A percentile compares a stretch with the other conserved stretches of the same genome.
phyloP scores from a whole-genome alignment of 2,113 vertebrate species.

The Speoplatyrhinus poulsoni region DNA sequence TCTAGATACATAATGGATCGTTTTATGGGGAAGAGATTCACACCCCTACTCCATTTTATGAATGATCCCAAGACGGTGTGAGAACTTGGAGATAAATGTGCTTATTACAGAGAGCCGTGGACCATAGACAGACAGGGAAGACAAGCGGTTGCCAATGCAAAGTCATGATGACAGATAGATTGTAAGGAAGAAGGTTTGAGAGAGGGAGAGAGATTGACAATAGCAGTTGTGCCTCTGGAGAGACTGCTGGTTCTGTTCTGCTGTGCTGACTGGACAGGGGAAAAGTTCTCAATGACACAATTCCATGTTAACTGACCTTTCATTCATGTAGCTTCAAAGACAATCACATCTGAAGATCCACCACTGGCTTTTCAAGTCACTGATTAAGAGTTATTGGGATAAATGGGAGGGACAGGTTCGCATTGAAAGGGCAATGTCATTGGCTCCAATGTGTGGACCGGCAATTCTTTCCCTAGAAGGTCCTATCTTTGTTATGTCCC shows the following conservation, averaged over 20 bases:
- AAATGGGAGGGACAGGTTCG: slow-evolving; percentile 28
- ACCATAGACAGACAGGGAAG: neutral
- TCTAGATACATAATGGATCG: too few relatives aligned
- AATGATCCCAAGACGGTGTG: neutral
- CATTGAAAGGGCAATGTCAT: neutral
- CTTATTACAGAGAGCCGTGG: neutral
- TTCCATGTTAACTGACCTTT: slow-evolving; percentile 10
- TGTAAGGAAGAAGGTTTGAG: slow-evolving; percentile 5
- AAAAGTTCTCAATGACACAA: slow-evolving; percentile 6
- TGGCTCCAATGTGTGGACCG: neutral
- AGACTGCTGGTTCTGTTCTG: slow-evolving; percentile 24
- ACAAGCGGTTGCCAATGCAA: neutral
- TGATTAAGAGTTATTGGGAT: slow-evolving; percentile 9
- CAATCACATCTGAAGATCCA: slow-evolving; percentile 34
- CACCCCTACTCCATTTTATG: too few relatives aligned
- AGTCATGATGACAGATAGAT: neutral
- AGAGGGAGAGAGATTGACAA: slow-evolving; percentile 34
- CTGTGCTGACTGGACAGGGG: slow-evolving; percentile 35
- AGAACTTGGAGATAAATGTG: neutral
- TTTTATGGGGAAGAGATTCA: too few relatives aligned
- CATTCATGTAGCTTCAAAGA: neutral
- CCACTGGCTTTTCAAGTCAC: slow-evolving; percentile 29
- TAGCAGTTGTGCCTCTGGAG: neutral
- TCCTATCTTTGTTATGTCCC: neutral
- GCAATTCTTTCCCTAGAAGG: slow-evolving; percentile 3